Conservation (phyloP, 92 coral and sea anemone genomes). For the Metridium senile region DNA sequence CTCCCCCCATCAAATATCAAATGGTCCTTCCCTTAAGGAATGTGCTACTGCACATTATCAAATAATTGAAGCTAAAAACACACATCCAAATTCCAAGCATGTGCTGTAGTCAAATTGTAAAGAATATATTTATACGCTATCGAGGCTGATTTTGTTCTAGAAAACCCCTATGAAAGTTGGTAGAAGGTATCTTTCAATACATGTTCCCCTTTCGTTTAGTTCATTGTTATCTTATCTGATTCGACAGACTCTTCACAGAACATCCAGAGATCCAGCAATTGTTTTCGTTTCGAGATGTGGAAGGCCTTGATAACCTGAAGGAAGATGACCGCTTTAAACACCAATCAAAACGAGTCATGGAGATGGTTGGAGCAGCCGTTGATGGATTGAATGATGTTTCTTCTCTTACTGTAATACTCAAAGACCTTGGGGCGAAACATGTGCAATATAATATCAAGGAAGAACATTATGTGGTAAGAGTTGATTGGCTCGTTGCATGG, state of each 20-base stretch:
- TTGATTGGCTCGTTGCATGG: too few species aligned
- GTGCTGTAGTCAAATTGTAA: too few species aligned
- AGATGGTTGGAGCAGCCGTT: slow-evolving; percentile 70
- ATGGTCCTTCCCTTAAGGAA: too few species aligned
- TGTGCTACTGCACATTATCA: too few species aligned
- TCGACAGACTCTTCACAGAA: slow-evolving; percentile 56
- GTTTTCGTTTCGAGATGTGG: slow-evolving; percentile 72
- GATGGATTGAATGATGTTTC: slow-evolving; percentile 61
- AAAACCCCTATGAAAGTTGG: too few species aligned
- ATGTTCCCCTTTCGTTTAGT: too few species aligned
- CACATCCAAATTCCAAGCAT: too few species aligned
- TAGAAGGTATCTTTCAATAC: too few species aligned
- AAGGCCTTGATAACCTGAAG: slow-evolving; percentile 47
- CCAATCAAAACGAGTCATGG: slow-evolving; percentile 64
- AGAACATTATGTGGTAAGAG: slow-evolving; percentile 68
- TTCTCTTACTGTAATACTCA: slow-evolving; percentile 54
- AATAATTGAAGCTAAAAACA: too few species aligned
- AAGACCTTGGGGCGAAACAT: slow-evolving; percentile 77
- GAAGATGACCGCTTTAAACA: slow-evolving; percentile 50
- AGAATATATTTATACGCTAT: too few species aligned
- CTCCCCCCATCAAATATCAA: too few species aligned
- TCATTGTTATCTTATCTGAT: not conserved
- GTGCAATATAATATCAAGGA: slow-evolving; percentile 59
- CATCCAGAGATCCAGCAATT: slow-evolving; percentile 58
- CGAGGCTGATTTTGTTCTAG: too few species aligned